Base-by-base conservation (phyloP, 1,140 invertebrate species). In the Drosophila nigrodunni region DNA sequence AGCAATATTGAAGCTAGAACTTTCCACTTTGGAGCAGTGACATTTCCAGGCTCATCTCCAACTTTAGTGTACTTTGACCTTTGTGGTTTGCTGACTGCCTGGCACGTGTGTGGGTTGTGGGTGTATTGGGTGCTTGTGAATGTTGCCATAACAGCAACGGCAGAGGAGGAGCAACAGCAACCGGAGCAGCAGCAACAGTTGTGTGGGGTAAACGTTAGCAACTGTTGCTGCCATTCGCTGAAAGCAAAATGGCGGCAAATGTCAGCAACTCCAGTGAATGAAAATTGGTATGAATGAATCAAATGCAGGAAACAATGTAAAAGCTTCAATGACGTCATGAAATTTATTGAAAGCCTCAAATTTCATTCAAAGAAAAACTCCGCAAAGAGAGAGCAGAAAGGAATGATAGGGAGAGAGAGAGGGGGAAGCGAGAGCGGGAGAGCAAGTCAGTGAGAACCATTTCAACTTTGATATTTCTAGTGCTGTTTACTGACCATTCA, bases 381-480 rank as follows among this genome's bases (percentile, higher is more conserved):
- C 25, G 2, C 6, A 30, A n/a, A n/a, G 25, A 6, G 25, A 30
- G 25, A 30, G 13, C 18, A 34, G 25, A 15, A 54, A 39, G 10
- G 10, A 41, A 11, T 55, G 15, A 37, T n/a, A 39, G 13, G 9
- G 18, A n/a, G 8, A 43, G 6, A 43, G 39, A 25, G 2, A 21
- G 37, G 2, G 37, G 43, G 21, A 21, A 2, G 21, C 57, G 10
- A 43, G 6, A 43, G 39, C 43, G 21, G 10, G 6, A 35, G 39
- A 50, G 21, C 13, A 2, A 43, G 64, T 30, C 25, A 30, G 25
- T 21, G 49, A 34, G 35, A 10, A 25, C 47, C 58, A 49, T 15
- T 71, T 79, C 60, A 86, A 82, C 82, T 82, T 82, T 86, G 78
- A 43, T 54, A 87, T 86, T 80, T 78, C 18, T 9, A 13, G 18